Percentiles rank a stretch among this genome's conserved stretches.
phyloP scores from a whole-genome alignment of 2,888 invertebrate species.

The Muscina levida region DNA sequence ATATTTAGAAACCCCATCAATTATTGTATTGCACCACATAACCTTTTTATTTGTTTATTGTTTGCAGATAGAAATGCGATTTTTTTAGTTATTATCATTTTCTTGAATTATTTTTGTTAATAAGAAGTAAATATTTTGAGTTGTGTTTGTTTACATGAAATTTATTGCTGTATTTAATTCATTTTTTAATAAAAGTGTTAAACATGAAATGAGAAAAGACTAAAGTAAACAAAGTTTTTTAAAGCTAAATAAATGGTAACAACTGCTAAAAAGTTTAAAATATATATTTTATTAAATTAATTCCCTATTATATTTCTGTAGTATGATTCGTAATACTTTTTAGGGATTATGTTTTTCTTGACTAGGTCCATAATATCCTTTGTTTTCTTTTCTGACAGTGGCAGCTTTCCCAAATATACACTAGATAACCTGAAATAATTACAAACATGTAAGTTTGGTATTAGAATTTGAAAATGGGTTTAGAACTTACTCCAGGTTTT shows the following conservation, averaged over 20 bases:
- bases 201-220: too few species aligned
- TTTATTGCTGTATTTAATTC: slow-evolving; percentile 8
- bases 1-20: slow-evolving; percentile 36
- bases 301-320: slow-evolving; percentile 46
- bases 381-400: slow-evolving; percentile 38
- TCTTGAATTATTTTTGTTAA: slow-evolving; percentile 26
- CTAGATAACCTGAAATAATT: slow-evolving; percentile 42
- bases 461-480: slow-evolving; percentile 42
- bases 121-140: slow-evolving; percentile 30
- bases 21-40: slow-evolving; percentile 26
- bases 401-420: slow-evolving; percentile 49
- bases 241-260: background rate
- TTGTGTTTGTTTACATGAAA: slow-evolving; percentile 27
- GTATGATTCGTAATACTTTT: slow-evolving; percentile 40
- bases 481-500: slow-evolving; percentile 48
- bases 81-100: slow-evolving; percentile 33
- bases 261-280: slow-evolving; percentile 16
- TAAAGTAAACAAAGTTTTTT: too few species aligned
- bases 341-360: slow-evolving; percentile 41
- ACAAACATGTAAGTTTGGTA: slow-evolving; percentile 39
- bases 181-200: background rate
- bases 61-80: slow-evolving; percentile 1
- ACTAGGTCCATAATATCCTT: slow-evolving; percentile 47
- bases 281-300: slow-evolving; percentile 47
- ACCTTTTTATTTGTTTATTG: slow-evolving; percentile 33